phyloP scores from a whole-genome alignment of 2,888 invertebrate species.

The Neria commutata region DNA sequence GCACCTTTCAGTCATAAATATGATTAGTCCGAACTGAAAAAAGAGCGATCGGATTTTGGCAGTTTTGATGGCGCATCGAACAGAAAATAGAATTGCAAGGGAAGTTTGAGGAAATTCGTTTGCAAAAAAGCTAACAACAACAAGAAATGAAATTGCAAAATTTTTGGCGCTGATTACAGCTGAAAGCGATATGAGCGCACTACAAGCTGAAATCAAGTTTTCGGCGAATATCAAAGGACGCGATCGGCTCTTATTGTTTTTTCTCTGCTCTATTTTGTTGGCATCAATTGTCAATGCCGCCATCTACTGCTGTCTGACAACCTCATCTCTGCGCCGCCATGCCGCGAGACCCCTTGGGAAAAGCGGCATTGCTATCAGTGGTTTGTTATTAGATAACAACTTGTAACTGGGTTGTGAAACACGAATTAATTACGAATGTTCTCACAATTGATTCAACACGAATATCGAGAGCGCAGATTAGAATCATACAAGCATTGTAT shows the following conservation, averaged over 20 bases:
- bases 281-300: conserved; percentile 10
- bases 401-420: conserved; percentile 59
- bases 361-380: no score
- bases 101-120: no score
- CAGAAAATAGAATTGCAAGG: no score
- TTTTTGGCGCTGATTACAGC: no score
- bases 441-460: conserved; percentile 12
- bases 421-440: conserved; percentile 57
- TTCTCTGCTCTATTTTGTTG: conserved; percentile 21
- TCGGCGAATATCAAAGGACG: conserved; percentile 3
- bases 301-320: neutral
- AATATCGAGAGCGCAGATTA: neutral
- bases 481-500: neutral
- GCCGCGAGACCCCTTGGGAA: no score
- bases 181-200: neutral
- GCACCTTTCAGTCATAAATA: conserved; percentile 13
- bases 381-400: conserved; percentile 59
- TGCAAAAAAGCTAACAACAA: no score
- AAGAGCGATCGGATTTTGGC: conserved; percentile 8
- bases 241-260: conserved; percentile 1
- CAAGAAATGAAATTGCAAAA: no score
- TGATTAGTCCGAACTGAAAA: conserved; percentile 2
- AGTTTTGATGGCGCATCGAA: conserved; percentile 28
- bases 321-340: neutral
- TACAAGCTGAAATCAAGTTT: conserved; percentile 7